Conservation (phyloP, 2,888 invertebrate genomes). For the Erebia ligea region DNA sequence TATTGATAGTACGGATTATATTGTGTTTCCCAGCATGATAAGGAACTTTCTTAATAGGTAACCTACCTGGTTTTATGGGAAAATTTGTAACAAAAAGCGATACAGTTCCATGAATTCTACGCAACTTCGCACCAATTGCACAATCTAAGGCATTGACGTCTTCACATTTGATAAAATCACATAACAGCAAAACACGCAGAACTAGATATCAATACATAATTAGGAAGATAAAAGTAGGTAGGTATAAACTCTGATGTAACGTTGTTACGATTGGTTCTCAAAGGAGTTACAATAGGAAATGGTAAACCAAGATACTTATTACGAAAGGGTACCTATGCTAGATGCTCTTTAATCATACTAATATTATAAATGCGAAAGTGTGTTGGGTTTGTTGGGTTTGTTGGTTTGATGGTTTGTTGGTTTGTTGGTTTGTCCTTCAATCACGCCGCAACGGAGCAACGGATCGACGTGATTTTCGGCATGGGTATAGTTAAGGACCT, state of each 20-base stretch:
- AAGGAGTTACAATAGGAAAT: neutral
- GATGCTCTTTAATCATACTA: neutral
- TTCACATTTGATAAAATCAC: slow-evolving; percentile 8
- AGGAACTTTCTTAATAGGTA: too few relatives aligned
- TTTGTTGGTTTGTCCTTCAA: too few relatives aligned
- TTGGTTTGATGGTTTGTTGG: too few relatives aligned
- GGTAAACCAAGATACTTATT: neutral
- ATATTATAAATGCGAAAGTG: too few relatives aligned
- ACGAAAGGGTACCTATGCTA: neutral
- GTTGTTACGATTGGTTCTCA: neutral
- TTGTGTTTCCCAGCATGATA: too few relatives aligned
- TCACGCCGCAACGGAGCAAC: too few relatives aligned
- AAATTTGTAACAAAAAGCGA: neutral
- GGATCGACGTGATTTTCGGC: too few relatives aligned
- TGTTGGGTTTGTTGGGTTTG: too few relatives aligned
- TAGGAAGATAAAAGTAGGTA: neutral
- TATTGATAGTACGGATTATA: too few relatives aligned
- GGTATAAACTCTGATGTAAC: neutral
- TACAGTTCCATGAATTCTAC: neutral
- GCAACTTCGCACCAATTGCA: neutral
- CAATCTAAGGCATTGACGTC: slow-evolving; percentile 7
- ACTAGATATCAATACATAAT: slow-evolving; percentile 16
- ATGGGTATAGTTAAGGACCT: too few relatives aligned
- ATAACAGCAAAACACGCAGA: slow-evolving; percentile 12
- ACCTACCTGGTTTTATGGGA: neutral